Evolutionary conservation across 2,797 vertebrate species (phyloP), one percentile per base, ranked within the genome.

Genomic region (Myotis myotis): DNA sequence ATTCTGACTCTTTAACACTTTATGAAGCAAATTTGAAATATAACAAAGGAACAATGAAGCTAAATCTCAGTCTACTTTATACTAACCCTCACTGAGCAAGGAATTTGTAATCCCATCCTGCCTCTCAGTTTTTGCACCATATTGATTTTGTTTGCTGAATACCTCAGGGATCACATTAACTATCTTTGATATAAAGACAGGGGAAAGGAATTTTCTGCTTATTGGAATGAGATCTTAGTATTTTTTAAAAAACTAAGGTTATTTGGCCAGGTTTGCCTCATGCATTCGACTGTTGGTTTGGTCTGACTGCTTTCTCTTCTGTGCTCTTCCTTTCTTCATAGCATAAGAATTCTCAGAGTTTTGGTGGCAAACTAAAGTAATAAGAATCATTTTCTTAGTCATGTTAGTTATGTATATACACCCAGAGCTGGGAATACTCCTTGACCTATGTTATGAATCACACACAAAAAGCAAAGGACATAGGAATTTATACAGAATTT

Each of bases 101-200:
- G 64, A 86, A 88, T 96, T 81, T 94, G 74, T 96, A 92, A 95
- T 90, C 62, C 80, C 62, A 72, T 83, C 64, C 66, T 97, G 78
- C 85, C 72, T 95, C 62, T 95, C 47, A 62, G 51, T 84, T 91
- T 96, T 93, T 92, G 72, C 47, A 82, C 85, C 81, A 33, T 86
- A 91, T 36, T 91, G 79, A 89, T 93, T 89, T 93, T 89, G 75
- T 95, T 96, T 96, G 41, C 72, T 75, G 23, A 91, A 60, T 84
- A 87, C 81, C 66, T 96, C 79, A 87, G 82, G 85, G 88, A 62
- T 94, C 88, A 51, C 36, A 25, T 87, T 70, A 89, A 96, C 23
- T 87, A 23, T 83, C 49, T 94, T 95, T 97, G 89, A 68, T 90
- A 74, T 8, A 51, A 89, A 96, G 62, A 53, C 47, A 83, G 17